Base-by-base conservation (phyloP, 2,113 vertebrate genomes). In the Pedionomus torquatus region DNA sequence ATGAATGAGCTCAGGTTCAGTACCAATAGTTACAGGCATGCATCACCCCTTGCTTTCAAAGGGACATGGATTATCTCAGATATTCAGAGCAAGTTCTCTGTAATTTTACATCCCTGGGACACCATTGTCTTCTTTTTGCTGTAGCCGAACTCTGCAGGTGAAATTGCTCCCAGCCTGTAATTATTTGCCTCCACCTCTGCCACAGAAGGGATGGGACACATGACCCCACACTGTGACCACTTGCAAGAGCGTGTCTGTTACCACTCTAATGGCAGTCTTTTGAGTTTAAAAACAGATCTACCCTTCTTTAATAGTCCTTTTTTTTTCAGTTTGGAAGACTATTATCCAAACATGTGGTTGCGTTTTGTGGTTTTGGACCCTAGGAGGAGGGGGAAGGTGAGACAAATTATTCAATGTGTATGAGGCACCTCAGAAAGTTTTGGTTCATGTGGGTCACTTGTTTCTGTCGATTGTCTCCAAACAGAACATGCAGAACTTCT, bases 211-310 rank as follows among this genome's bases (percentile, higher is more conserved):
- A 46, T 49, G 41, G 43, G 43, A 60, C 65, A 76, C 4, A 5
- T 24, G n/a, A 69, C 23, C 28, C 52, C 31, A 46, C 41, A 24
- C 21, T 63, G 37, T 0, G 35, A 83, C 23, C 17, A 25, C 72
- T 87, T 86, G 51, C 35, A 91, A 77, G 46, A 89, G 7, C 2
- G 2, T 74, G 23, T 54, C 52, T 94, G 71, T 92, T 93, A 65
- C 74, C 23, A 18, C 57, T 87, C 18, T 48, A 91, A 90, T n/a
- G 74, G n/a, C n/a, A 81, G 19, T 55, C 69, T 54, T 71, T 25
- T 81, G 70, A 95, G 69, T 41, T 87, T 89, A 85, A 91, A 95
- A 96, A 6, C 74, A 94, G 86, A 72, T 70, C 77, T 77, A n/a
- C 26, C 33, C 17, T 84, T 43, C 3, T 1, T 68, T 87, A 84